Evolutionary conservation across 2,888 invertebrate genomes (phyloP), one percentile per base, ranked within the genome.

Genomic region (Mamestra brassicae): DNA sequence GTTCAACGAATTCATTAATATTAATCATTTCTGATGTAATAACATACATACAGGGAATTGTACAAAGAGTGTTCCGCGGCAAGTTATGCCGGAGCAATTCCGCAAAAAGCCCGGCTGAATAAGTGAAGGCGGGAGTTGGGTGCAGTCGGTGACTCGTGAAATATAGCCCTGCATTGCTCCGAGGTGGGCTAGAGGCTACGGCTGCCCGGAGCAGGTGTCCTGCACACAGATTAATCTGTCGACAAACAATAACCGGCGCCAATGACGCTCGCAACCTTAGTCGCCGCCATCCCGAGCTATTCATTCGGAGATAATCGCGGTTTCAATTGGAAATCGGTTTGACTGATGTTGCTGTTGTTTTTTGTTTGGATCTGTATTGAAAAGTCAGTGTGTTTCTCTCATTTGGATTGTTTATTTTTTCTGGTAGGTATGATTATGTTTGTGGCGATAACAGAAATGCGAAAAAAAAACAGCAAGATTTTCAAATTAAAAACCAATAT

Each of bases 141-240:
- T 78, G 85, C 85, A 78, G 80, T 52, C 52, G 52, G 52, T 52
- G 2, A 2, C 52, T 52, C 52, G 52, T 90, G 85, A 90, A 89
- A 90, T 91, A 90, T 89, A 83, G 81, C 80, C 71, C 81, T 80
- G 79, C 86, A 87, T 78, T 74, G 75, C 68, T 76, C 77, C 78
- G 77, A 76, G 80, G 77, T 80, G 79, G 76, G 68, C 71, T 68
- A 57, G 66, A 13, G 63, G 71, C 68, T 74, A 72, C 15, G 68
- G 71, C 84, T 83, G 83, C 80, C 78, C 84, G 78, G 81, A 64
- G 81, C 91, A 92, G 92, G 91, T 92, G 93, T 90, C 88, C 90
- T 78, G 85, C 85, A 83, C 85, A 82, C 83, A 90, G 89, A 91
- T 92, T 92, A 93, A 91, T 93, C 91, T 92, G 90, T 90, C 90